phyloP scores from a whole-genome alignment of 53 echinoderm and acorn worm species.

The Paelopatides confundens region DNA sequence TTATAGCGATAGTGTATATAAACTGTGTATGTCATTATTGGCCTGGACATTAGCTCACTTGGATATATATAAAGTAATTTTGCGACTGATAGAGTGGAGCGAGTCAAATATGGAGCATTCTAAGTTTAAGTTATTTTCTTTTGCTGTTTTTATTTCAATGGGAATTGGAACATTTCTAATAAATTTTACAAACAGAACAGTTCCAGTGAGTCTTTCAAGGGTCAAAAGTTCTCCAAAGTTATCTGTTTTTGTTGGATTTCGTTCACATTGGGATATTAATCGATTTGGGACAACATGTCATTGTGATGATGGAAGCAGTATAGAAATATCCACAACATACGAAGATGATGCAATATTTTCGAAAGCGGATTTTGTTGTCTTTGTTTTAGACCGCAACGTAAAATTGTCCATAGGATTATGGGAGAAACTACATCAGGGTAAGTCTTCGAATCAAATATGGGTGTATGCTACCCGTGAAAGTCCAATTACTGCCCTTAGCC shows the following conservation, averaged over 20 bases:
- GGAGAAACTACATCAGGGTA: background rate
- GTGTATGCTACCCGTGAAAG: constrained; percentile 10
- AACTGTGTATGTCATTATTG: too few species aligned
- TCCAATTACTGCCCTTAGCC: background rate
- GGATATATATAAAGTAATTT: too few species aligned
- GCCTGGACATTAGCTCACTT: too few species aligned
- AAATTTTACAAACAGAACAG: too few species aligned
- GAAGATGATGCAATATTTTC: background rate
- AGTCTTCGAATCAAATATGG: background rate
- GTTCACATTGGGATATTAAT: background rate
- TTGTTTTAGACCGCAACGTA: background rate
- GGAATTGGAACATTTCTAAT: too few species aligned
- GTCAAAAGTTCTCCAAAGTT: background rate
- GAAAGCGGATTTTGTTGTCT: background rate
- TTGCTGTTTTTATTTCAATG: too few species aligned
- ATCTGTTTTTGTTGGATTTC: constrained; percentile 19
- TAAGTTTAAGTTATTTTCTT: too few species aligned
- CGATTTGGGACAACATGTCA: background rate
- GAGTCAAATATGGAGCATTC: too few species aligned
- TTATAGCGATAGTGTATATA: too few species aligned
- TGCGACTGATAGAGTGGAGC: too few species aligned
- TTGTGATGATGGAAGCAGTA: background rate
- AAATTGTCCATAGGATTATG: background rate
- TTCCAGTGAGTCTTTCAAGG: background rate
- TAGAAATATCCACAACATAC: background rate